phyloP scores from a whole-genome alignment of 2,888 invertebrate genomes.

The Syrphus vitripennis region DNA sequence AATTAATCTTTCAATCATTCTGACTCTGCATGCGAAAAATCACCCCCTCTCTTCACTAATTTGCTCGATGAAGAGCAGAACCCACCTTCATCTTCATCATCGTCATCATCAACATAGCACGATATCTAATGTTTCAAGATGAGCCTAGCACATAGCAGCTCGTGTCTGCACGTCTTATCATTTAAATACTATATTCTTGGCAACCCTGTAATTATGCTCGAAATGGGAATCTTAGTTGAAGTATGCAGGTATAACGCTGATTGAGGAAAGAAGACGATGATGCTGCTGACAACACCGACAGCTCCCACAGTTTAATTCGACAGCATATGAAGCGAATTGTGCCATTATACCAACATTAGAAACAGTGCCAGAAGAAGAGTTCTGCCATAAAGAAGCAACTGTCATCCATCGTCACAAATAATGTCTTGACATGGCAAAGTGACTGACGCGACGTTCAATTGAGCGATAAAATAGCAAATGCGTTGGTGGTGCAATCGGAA shows the following conservation, averaged over 20 bases:
- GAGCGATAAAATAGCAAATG: constrained; percentile 16
- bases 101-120: constrained; percentile 22
- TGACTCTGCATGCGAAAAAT: neutral
- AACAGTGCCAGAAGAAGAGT: constrained; percentile 5
- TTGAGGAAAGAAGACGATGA: neutral
- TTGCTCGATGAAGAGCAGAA: constrained; percentile 14
- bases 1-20: constrained; percentile 43
- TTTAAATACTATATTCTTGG: constrained; percentile 38
- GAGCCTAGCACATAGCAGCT: constrained; percentile 22
- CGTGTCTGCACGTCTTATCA: constrained; percentile 64
- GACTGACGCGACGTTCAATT: constrained; percentile 17
- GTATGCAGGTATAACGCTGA: neutral
- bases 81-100: constrained; percentile 24
- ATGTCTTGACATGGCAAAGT: constrained; percentile 26
- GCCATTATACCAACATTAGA: constrained; percentile 18
- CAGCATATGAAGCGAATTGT: constrained; percentile 18
- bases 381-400: constrained; percentile 19
- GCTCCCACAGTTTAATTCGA: constrained; percentile 42
- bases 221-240: constrained; percentile 20
- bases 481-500: constrained; percentile 26
- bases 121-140: constrained; percentile 14
- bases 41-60: neutral
- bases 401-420: neutral
- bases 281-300: constrained; percentile 23
- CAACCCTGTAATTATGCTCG: constrained; percentile 45